Conservation (phyloP, 2,888 invertebrate genomes). For the Sisyra terminalis region DNA sequence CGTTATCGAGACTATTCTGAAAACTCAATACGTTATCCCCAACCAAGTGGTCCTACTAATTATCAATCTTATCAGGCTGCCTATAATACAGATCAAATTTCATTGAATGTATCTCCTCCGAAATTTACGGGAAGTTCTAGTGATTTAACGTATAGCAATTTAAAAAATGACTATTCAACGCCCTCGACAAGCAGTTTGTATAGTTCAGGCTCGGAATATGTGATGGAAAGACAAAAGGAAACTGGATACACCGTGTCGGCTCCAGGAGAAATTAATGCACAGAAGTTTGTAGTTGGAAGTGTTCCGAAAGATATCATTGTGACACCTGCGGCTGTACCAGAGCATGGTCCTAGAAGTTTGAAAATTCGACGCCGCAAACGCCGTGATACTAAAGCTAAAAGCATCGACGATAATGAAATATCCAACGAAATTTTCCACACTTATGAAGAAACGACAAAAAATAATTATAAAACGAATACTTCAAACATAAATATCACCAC, state of each 20-base stretch:
- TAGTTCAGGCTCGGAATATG: conserved; percentile 27
- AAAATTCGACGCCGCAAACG: conserved; percentile 15
- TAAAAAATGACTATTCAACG: conserved; percentile 14
- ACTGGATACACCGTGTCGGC: conserved; percentile 23
- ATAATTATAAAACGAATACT: neutral
- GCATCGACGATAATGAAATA: conserved; percentile 27
- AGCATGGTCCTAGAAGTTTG: conserved; percentile 41
- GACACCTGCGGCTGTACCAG: conserved; percentile 42
- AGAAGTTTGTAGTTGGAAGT: conserved; percentile 47
- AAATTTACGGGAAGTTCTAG: too few relatives aligned
- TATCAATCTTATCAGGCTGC: conserved; percentile 1
- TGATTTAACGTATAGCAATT: neutral
- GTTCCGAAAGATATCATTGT: conserved; percentile 39
- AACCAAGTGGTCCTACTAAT: neutral
- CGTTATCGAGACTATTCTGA: neutral
- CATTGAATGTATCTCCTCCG: conserved; percentile 2
- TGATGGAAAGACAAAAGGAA: conserved; percentile 24
- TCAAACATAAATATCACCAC: neutral
- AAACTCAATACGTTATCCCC: neutral
- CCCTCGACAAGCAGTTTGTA: conserved; percentile 22
- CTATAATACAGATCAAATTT: conserved; percentile 2
- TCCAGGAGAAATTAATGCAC: conserved; percentile 23
- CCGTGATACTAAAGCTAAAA: conserved; percentile 14
- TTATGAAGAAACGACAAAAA: neutral
- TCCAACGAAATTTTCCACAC: conserved; percentile 19